phyloP scores from a whole-genome alignment of 2,888 invertebrate genomes.

The Serripes groenlandicus region DNA sequence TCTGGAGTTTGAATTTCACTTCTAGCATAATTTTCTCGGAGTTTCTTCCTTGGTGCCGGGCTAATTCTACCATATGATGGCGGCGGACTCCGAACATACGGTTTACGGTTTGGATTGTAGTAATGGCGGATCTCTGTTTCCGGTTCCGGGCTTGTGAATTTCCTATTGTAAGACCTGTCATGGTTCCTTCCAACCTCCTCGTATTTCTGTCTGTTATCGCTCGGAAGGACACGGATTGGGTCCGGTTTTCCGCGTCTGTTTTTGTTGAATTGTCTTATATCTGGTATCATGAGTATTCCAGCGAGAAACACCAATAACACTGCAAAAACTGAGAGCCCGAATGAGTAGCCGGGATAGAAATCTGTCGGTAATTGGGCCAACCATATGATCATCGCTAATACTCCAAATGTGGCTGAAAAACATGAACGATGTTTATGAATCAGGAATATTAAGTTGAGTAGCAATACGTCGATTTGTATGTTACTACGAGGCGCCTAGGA shows the following conservation, averaged over 20 bases:
- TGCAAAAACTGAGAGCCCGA: conserved; percentile 49
- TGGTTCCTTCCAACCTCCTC: conserved; percentile 10
- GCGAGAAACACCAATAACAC: conserved; percentile 46
- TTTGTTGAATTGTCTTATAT: conserved; percentile 45
- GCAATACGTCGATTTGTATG: no score
- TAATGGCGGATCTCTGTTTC: conserved; percentile 41
- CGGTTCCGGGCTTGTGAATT: conserved; percentile 38
- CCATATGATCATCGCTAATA: conserved; percentile 61
- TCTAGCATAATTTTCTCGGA: not conserved
- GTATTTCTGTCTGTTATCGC: conserved; percentile 20
- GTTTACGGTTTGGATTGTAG: conserved; percentile 56
- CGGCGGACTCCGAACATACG: conserved; percentile 45
- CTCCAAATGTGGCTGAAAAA: conserved; percentile 50
- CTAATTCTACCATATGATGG: conserved; percentile 8
- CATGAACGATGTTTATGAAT: no score
- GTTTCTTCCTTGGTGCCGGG: not conserved
- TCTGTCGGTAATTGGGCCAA: conserved; percentile 49
- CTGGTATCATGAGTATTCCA: conserved; percentile 62
- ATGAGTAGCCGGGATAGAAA: conserved; percentile 55
- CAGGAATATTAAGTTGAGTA: no score
- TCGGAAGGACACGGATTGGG: conserved; percentile 6
- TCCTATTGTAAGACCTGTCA: conserved; percentile 44
- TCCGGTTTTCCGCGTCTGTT: conserved; percentile 8
- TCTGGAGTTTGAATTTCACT: conserved; percentile 55
- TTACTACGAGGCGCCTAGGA: no score